A percentile compares a stretch with the other conserved stretches of the same genome.
These are phyloP conservation scores for Phylloscopus trochilus DNA, from an alignment of 2,113 vertebrate species.

Conservation along the genomic window DNA sequence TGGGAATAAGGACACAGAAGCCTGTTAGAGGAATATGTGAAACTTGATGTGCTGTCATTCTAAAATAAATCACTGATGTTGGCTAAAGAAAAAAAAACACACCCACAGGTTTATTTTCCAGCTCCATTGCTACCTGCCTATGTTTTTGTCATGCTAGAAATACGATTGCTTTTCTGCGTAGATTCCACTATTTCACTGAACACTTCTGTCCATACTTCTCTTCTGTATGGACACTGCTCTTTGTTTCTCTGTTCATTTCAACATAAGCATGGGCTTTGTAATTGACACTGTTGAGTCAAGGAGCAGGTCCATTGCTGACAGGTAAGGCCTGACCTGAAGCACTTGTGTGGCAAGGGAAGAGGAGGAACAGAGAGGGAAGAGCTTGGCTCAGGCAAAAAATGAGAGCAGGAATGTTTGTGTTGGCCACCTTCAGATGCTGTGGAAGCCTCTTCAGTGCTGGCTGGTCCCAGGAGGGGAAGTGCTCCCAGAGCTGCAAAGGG, in stretches of 20 bases:
- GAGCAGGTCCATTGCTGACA: not conserved
- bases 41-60: not conserved
- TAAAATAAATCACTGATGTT: not conserved
- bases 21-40: not conserved
- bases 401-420: not conserved
- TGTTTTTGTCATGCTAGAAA: not conserved
- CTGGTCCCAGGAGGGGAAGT: not conserved
- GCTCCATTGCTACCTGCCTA: not conserved
- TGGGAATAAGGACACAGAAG: not conserved
- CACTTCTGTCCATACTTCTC: not conserved
- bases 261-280: not conserved
- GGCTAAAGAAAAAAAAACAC: not conserved
- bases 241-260: not conserved
- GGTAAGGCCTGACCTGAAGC: not conserved
- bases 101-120: not conserved
- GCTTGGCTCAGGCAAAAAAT: not conserved
- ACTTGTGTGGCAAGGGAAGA: not conserved
- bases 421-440: fast-evolving
- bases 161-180: not conserved
- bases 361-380: not conserved
- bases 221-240: not conserved
- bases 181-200: not conserved
- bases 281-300: not conserved
- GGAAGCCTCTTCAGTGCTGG: not conserved
- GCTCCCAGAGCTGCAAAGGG: not conserved